These are phyloP conservation scores for Gari tellinella DNA, from an alignment of 2,888 invertebrate genomes.

Conservation along the genomic window DNA sequence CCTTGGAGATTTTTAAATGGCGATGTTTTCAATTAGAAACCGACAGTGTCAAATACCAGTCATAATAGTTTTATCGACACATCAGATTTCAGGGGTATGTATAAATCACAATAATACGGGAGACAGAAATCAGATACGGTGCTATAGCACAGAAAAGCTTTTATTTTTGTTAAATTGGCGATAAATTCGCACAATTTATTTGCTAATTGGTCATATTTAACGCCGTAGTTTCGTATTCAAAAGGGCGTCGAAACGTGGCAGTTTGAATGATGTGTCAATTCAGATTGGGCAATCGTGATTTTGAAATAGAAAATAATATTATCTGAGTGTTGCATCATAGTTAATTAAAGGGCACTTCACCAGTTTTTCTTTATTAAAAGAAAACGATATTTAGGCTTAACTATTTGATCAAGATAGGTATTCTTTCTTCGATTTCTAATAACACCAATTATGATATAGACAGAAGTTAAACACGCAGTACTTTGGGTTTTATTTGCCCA, in stretches of 20 bases:
- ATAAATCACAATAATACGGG: conserved; percentile 32
- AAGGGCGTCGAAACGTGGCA: conserved; percentile 7
- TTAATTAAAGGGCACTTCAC: not conserved
- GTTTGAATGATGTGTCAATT: too few species aligned
- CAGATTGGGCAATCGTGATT: too few species aligned
- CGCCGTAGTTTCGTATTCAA: conserved; percentile 14
- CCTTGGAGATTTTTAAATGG: conserved; percentile 26
- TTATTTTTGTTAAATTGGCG: conserved; percentile 32
- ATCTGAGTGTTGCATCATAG: conserved; percentile 9
- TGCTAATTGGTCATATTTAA: conserved; percentile 10
- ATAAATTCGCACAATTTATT: conserved; percentile 11
- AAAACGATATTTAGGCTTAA: conserved; percentile 1
- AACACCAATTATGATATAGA: not conserved
- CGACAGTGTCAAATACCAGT: conserved; percentile 42
- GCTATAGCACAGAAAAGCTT: conserved; percentile 22
- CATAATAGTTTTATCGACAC: conserved; percentile 25
- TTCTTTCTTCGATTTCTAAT: not conserved
- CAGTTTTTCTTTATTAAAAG: not conserved
- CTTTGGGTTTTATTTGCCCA: conserved; percentile 1
- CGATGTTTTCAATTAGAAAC: conserved; percentile 39
- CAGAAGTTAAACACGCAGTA: not conserved
- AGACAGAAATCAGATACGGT: conserved; percentile 36
- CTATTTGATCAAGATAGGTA: not conserved
- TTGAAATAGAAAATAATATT: conserved; percentile 7
- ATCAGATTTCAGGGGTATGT: conserved; percentile 29